Conservation (phyloP, 2,888 invertebrate genomes). For the Papilio protenor region DNA sequence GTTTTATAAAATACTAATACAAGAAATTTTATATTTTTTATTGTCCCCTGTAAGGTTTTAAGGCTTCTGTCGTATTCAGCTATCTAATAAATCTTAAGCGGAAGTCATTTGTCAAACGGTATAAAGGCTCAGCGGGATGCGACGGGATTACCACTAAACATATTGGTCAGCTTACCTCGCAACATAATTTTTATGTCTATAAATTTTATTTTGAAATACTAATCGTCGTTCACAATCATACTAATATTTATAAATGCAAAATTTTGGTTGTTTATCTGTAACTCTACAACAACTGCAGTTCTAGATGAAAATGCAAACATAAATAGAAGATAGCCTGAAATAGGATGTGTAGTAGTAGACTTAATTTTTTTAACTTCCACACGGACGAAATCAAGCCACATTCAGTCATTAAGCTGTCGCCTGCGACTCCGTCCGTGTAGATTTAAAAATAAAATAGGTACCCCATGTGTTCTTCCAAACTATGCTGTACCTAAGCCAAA, state of each 20-base stretch:
- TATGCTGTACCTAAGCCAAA: no score
- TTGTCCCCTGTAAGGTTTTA: conserved; percentile 8
- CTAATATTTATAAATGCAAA: background rate
- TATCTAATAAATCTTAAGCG: conserved; percentile 14
- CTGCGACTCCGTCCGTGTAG: no score
- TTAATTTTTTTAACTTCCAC: no score
- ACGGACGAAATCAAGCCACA: no score
- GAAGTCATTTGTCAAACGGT: conserved; percentile 28
- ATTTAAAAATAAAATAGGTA: no score
- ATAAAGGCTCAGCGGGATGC: conserved; percentile 25
- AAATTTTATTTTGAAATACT: background rate
- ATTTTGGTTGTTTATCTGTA: background rate
- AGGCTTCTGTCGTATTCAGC: conserved; percentile 22
- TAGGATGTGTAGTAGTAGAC: no score
- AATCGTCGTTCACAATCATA: background rate
- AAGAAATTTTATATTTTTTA: background rate
- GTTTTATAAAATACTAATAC: background rate
- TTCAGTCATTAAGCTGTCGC: no score
- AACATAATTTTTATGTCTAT: conserved; percentile 15
- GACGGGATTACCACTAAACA: conserved; percentile 32
- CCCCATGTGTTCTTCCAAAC: no score
- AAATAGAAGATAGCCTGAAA: background rate
- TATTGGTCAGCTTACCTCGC: conserved; percentile 35
- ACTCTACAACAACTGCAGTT: background rate
- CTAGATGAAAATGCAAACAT: background rate